Conservation (phyloP, 2,113 vertebrate species). For the Peromyscus polionotus region DNA sequence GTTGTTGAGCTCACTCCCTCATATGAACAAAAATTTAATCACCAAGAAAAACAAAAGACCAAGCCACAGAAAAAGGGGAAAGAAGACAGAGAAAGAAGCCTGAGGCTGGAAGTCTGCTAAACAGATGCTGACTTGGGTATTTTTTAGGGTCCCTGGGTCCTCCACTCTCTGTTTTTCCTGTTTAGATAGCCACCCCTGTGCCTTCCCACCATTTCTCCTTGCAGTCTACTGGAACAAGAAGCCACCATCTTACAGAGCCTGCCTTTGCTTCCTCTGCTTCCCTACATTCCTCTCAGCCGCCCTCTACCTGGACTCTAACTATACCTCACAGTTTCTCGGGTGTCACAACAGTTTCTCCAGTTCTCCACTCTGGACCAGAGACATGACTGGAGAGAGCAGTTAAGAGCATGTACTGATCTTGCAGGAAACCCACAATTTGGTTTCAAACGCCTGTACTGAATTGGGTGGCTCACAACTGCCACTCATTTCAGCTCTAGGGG, state of each 20-base stretch:
- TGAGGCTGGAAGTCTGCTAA: neutral
- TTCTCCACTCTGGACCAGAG: neutral
- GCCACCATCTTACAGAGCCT: neutral
- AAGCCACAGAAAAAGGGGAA: neutral
- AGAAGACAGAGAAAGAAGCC: neutral
- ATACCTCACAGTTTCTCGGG: neutral
- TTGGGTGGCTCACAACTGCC: too few relatives aligned
- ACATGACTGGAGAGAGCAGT: neutral
- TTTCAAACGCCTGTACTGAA: neutral
- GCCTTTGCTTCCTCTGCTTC: neutral
- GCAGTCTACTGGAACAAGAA: neutral
- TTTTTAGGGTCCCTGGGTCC: neutral
- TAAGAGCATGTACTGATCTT: neutral
- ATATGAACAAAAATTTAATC: neutral
- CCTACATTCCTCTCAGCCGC: neutral
- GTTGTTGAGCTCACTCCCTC: neutral
- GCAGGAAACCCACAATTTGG: neutral
- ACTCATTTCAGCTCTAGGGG: neutral
- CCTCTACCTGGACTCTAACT: neutral
- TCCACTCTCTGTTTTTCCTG: neutral
- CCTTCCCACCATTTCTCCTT: neutral
- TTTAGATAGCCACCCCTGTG: neutral
- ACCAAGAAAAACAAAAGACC: neutral
- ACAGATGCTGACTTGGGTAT: neutral
- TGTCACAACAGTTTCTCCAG: slow-evolving; percentile 2